A percentile compares a stretch with the other conserved stretches of the same genome.
Evolutionary conservation across 2,888 invertebrate species (phyloP).

Genomic region (Liopterus haemorrhoidalis): DNA sequence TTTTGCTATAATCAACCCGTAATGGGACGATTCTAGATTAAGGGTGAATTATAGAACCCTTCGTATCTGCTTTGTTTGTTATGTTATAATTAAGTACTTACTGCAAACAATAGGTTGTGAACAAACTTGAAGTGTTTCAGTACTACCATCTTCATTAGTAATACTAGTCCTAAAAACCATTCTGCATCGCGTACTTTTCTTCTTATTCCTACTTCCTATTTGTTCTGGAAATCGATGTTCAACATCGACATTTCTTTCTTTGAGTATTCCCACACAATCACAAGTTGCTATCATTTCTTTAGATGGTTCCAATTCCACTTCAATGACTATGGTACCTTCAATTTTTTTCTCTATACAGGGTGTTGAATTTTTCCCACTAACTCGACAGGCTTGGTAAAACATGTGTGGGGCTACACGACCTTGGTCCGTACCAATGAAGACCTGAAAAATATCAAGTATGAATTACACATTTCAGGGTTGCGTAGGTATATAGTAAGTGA

Average conservation of each 20-base stretch:
- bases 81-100: constrained; percentile 58
- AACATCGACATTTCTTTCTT: constrained; percentile 93
- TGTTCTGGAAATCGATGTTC: constrained; percentile 84
- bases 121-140: constrained; percentile 80
- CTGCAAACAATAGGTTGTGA: constrained; percentile 90
- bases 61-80: too few relatives aligned
- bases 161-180: constrained; percentile 90
- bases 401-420: constrained; percentile 90
- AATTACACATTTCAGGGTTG: neutral
- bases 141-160: constrained; percentile 66
- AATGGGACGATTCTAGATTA: too few relatives aligned
- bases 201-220: constrained; percentile 73
- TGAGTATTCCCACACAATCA: constrained; percentile 95
- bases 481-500: too few relatives aligned
- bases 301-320: constrained; percentile 81
- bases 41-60: too few relatives aligned
- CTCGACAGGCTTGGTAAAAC: constrained; percentile 96
- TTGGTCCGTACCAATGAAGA: constrained; percentile 87
- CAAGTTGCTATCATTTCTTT: constrained; percentile 90
- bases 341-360: constrained; percentile 84
- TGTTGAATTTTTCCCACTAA: constrained; percentile 93
- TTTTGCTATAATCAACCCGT: too few relatives aligned
- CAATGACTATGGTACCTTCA: constrained; percentile 91
- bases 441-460: constrained; percentile 42
- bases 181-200: constrained; percentile 90